Base-by-base conservation (phyloP, 2,888 invertebrate species). In the Hyposoter didymator region DNA sequence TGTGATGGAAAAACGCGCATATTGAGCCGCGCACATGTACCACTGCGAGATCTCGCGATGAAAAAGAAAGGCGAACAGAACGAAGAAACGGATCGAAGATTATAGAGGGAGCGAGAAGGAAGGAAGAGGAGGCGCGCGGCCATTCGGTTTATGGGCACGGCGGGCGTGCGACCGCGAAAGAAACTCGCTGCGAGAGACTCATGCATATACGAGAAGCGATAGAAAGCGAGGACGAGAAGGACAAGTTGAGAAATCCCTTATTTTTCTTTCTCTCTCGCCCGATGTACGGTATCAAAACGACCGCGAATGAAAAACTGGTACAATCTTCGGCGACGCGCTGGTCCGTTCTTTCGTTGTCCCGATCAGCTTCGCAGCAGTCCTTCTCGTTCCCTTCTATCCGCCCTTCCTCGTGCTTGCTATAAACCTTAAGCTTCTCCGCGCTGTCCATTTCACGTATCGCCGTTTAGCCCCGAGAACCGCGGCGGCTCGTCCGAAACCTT, bases 271-370 rank as follows among this genome's bases (percentile, higher is more conserved):
- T 64, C 64, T 72, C 35, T 72, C 55, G 59, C 17, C 45, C 55
- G 75, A 86, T 84, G 82, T 86, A 87, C 88, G 90, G 90, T 92
- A 92, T 92, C 92, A 43, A 35, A 90, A 92, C 91, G 90, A 90
- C 89, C 35, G 39, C 88, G 88, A 88, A 90, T 88, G 90, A 92
- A 93, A 93, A 93, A 93, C 93, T 92, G 92, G 93, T 91, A 92
- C 92, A 92, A 93, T 92, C 92, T 92, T 91, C 88, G 88, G 87
- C 88, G 86, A 87, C 89, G 88, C 88, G 83, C 7, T 39, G 66
- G 59, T 67, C 73, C 80, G 74, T 75, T 43, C 85, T 22, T 39
- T 73, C 39, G 39, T 39, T 39, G 39, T 39, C 39, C 39, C 39
- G 67, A 76, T 52, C 82, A 69, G 45, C 67, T 85, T 69, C 49